Evolutionary conservation across 2,797 vertebrate species (phyloP), one percentile per base, ranked within the genome.

Genomic region (Helostoma temminkii): DNA sequence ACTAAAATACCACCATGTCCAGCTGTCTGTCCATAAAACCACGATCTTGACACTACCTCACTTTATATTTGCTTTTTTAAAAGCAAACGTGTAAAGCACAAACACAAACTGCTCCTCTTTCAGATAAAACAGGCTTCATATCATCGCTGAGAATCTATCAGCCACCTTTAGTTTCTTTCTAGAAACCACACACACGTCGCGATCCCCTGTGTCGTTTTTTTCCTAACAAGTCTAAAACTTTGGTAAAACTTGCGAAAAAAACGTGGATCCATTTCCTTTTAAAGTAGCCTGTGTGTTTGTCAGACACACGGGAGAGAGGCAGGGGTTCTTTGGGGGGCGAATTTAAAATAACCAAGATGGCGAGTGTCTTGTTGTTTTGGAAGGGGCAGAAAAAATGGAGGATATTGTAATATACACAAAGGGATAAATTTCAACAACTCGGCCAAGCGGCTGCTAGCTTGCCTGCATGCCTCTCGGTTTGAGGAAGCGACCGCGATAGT

Each of bases 341-440:
- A 94, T 93, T 95, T 92, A 95, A 95, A 95, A 93, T 92, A 96
- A 96, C 95, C 97, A 98, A 99, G 96, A 99, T 99, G 98, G 98
- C 97, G 97, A 98, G 94, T 94, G 96, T 93, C 96, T 97, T 96
- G 97, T 98, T 98, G 97, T 98, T 98, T 96, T 86, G 91, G 88
- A 96, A 94, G 96, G 95, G 96, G 94, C 95, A 95, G 94, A 94
- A 95, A 91, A 98, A 96, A 98, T 98, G 98, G 98, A 99, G 97
- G 97, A 97, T 97, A 98, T 98, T 97, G 96, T 97, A 96, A 97
- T 97, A 97, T 96, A 98, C 96, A 98, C 98, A 98, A 98, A 98
- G 97, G 96, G 96, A 97, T 95, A 95, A 91, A 97, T 96, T 96
- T 96, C 95, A 95, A 93, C 95, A 95, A 95, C 94, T 94, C 95